Evolutionary conservation across 1,140 invertebrate genomes (phyloP), one percentile per base, ranked within the genome.

Genomic region (Heliothis virescens): DNA sequence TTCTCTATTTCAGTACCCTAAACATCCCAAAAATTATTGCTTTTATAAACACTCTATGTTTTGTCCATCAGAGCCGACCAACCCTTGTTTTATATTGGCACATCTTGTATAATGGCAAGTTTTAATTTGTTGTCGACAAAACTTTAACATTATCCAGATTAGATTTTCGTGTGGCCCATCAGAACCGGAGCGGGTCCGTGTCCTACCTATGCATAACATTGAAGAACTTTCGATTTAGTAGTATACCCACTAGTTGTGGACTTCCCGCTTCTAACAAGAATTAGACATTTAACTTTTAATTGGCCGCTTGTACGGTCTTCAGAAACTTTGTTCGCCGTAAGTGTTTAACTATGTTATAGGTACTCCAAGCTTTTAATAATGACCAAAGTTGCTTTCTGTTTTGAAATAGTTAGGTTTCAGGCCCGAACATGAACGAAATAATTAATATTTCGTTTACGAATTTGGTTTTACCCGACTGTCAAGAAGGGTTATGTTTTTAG

Each of bases 241-340:
- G 72, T 60, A 74, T 79, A 82, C 72, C 69, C 82, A 86, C 86
- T 91, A 88, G 89, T 92, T 89, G 81, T 84, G 86, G 89, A 91
- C 86, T 92, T 89, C 84, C 88, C 82, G 85, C 83, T 79, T 85
- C 86, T 89, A 89, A 93, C 91, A 93, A 92, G 91, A 93, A 92
- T 93, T 90, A 93, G 88, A 90, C 91, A 93, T 93, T 93, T 92
- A 93, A 93, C 91, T 93, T 93, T 93, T 92, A 93, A 93, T 93
- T 93, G 92, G 92, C 83, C 79, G 91, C 90, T 92, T 93, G 92
- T 93, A 91, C 87, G 87, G 85, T 91, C 85, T 91, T 88, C 87
- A 86, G 87, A 85, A 89, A 90, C 87, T 89, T 87, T 83, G 87
- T 78, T 83, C 83, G 80, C 85, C 77, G 85, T 91, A 91, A 91